Percentiles rank a stretch among this genome's conserved stretches.
These are phyloP conservation scores for Salvelinus sp. DNA, from an alignment of 2,113 vertebrate genomes.

Conservation along the genomic window DNA sequence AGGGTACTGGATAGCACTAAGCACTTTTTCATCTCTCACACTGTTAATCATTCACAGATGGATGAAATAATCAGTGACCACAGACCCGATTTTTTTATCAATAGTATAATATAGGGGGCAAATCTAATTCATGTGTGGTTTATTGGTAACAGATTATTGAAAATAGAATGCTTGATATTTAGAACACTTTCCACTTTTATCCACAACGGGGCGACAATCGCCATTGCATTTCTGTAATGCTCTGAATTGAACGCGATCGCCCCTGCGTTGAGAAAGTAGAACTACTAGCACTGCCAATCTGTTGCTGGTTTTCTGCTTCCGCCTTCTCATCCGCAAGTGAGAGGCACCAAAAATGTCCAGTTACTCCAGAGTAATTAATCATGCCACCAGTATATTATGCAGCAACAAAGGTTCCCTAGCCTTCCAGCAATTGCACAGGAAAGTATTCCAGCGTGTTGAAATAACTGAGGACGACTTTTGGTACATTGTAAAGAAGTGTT, in stretches of 20 bases:
- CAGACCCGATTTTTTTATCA: too few species aligned
- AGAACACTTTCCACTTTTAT: too few species aligned
- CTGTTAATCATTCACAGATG: too few species aligned
- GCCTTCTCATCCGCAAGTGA: background rate
- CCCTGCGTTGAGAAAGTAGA: background rate
- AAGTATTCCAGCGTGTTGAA: slow-evolving; percentile 42
- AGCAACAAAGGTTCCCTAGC: slow-evolving; percentile 56
- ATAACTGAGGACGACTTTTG: slow-evolving; percentile 48
- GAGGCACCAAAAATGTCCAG: background rate
- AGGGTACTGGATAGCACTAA: too few species aligned
- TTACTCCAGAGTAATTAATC: slow-evolving; percentile 46
- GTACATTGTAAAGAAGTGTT: slow-evolving; percentile 49
- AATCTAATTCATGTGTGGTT: too few species aligned
- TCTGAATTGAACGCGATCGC: background rate
- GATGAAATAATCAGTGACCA: too few species aligned
- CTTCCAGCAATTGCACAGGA: slow-evolving; percentile 49
- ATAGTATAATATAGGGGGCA: too few species aligned
- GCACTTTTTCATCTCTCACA: too few species aligned
- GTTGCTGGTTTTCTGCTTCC: background rate
- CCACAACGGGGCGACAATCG: too few species aligned
- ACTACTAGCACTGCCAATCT: background rate
- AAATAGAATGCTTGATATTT: too few species aligned
- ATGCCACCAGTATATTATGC: slow-evolving; percentile 62
- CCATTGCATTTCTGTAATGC: too few species aligned
- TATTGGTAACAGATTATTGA: too few species aligned